Evolutionary conservation across 2,888 invertebrate genomes (phyloP), one percentile per base, ranked within the genome.

Genomic region (Lepidochrysops patricia): DNA sequence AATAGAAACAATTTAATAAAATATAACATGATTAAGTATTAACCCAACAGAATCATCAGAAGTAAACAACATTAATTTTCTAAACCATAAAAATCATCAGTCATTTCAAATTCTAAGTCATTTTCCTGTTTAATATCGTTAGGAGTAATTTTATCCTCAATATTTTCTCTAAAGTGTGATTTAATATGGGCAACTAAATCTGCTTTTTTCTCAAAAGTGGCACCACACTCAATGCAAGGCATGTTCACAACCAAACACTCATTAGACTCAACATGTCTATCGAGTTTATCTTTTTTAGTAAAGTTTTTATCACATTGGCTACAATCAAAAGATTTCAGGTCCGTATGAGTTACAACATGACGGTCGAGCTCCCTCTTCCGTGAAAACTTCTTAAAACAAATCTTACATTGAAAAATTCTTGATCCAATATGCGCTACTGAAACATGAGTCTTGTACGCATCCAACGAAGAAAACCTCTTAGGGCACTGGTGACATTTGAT

Each of bases 291-390:
- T 70, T 93, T 94, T 54, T 93, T 89, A 37, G 91, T 92, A 73
- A 93, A 93, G 65, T 91, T 90, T 68, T 93, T 93, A 65, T 92
- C 91, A 78, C 94, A 94, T 61, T 91, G 90, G 57, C 86, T 89
- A 72, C 94, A 94, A 57, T 92, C 91, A 71, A 93, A 93, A 1
- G 93, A 91, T 68, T 93, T 92, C 78, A 92, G 87, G 0, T 91
- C 94, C 43, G 93, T 90, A 75, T 94, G 94, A 1, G 93, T 88
- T 0, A 91, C 88, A 13, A 91, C 87, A 77, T 94, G 94, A 0
- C 94, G 86, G 66, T 94, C 93, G 7, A 94, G 77, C 76, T 94
- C 94, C 48, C 94, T 87, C 76, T 94, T 93, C 1, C 94, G 82
- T 32, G 92, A 84, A 71, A 94, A 94, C 5, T 92, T 90, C 73